Evolutionary conservation across 2,113 vertebrate genomes (phyloP).

Genomic region (Phoenicopterus ruber): DNA sequence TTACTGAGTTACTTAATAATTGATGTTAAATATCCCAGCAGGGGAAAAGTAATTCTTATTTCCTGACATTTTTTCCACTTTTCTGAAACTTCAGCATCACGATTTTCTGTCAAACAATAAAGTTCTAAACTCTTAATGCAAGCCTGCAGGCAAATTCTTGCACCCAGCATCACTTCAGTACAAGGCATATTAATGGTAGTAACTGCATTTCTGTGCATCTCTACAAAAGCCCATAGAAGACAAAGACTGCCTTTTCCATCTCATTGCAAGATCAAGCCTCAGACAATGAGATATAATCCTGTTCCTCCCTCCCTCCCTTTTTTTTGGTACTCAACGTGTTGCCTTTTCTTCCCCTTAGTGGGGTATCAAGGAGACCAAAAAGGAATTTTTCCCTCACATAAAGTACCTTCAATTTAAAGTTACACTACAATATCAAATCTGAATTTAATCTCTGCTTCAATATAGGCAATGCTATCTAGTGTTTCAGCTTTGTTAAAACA

Average conservation of each 20-base stretch:
- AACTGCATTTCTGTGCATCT: constrained; percentile 12
- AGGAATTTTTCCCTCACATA: not conserved
- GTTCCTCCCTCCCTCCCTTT: accelerated
- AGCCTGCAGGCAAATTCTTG: not conserved
- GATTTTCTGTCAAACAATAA: not conserved
- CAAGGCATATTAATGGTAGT: not conserved
- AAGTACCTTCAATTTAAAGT: not conserved
- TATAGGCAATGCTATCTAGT: not conserved
- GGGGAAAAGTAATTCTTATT: not conserved
- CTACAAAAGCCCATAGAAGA: not conserved
- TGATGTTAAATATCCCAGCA: constrained; percentile 1
- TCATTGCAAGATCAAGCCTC: not conserved
- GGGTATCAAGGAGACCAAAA: not conserved
- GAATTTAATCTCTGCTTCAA: not conserved
- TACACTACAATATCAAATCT: not conserved
- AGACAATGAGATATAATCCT: not conserved
- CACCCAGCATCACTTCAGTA: not conserved
- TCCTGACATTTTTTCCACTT: constrained; percentile 4
- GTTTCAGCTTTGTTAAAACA: not conserved
- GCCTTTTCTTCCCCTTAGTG: not conserved
- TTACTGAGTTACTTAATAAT: constrained; percentile 24
- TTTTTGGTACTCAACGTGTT: not conserved
- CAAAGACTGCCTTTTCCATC: not conserved
- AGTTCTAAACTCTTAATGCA: not conserved
- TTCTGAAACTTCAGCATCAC: not conserved